A percentile compares a stretch with the other conserved stretches of the same genome.
phyloP scores from a whole-genome alignment of 2,797 vertebrate species.

The Myripristis murdjan region DNA sequence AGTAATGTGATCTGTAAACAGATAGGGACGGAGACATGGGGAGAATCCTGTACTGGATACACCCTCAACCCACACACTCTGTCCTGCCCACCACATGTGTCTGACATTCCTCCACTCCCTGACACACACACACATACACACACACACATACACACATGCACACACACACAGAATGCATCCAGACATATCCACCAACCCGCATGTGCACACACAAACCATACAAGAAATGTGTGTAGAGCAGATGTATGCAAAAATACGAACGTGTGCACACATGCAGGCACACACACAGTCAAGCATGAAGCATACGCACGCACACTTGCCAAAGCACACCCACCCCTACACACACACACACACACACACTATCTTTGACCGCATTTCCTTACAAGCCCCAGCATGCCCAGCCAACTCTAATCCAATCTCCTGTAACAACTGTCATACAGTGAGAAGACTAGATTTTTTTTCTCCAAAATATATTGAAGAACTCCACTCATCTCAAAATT shows the following conservation, averaged over 20 bases:
- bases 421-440: conserved; percentile 72
- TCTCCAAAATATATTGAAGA: conserved; percentile 7
- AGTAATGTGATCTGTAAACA: conserved; percentile 67
- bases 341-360: neutral
- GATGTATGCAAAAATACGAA: conserved; percentile 48
- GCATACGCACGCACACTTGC: conserved; percentile 8
- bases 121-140: conserved; percentile 27
- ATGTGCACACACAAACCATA: conserved; percentile 1
- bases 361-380: conserved; percentile 58
- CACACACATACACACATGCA: neutral
- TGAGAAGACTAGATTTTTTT: conserved; percentile 38
- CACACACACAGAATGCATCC: neutral
- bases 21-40: conserved; percentile 64
- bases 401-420: conserved; percentile 67
- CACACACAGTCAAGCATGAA: neutral
- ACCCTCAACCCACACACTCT: conserved; percentile 63
- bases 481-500: conserved; percentile 21
- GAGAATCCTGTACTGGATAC: conserved; percentile 73
- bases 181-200: neutral
- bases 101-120: conserved; percentile 61
- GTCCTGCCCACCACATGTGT: conserved; percentile 55
- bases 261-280: conserved; percentile 11
- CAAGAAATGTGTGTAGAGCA: conserved; percentile 32
- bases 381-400: conserved; percentile 70
- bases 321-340: conserved; percentile 15